These are phyloP conservation scores for Gonocerus acuteangulatus DNA, from an alignment of 2,888 invertebrate species.

Conservation along the genomic window DNA sequence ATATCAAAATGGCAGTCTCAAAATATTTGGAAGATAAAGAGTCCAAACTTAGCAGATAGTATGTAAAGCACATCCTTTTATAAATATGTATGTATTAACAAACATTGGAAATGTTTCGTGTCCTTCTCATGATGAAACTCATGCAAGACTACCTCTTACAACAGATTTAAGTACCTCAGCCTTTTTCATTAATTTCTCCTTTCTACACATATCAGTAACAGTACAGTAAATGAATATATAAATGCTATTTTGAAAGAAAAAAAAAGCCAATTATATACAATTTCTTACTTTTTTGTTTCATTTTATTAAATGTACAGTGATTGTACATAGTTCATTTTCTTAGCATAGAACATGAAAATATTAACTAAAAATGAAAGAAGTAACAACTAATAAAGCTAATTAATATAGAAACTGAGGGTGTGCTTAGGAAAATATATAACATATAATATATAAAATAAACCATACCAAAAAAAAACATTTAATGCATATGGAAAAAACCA, in stretches of 20 bases:
- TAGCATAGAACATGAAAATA: too few species aligned
- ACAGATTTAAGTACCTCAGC: slow-evolving; percentile 15
- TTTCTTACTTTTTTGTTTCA: too few species aligned
- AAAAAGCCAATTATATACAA: neutral
- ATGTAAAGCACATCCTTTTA: slow-evolving; percentile 8
- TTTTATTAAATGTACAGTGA: too few species aligned
- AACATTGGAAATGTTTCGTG: slow-evolving; percentile 15
- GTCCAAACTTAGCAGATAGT: slow-evolving; percentile 18
- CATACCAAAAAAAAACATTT: slow-evolving; percentile 1
- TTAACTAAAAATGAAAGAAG: neutral
- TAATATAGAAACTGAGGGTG: neutral
- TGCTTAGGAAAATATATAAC: too few species aligned
- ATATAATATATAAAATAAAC: neutral
- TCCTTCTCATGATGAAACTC: neutral
- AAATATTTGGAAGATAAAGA: slow-evolving; percentile 22
- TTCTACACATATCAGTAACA: too few species aligned
- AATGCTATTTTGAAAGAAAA: neutral
- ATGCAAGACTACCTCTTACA: neutral
- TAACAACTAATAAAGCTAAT: too few species aligned
- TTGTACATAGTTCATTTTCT: too few species aligned
- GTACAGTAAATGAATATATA: neutral
- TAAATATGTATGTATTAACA: neutral
- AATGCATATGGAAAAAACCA: too few species aligned
- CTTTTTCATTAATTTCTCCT: slow-evolving; percentile 14
- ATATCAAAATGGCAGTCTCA: slow-evolving; percentile 28